Conservation (phyloP, 2,113 vertebrate genomes). For the Cynopterus brachyotis region DNA sequence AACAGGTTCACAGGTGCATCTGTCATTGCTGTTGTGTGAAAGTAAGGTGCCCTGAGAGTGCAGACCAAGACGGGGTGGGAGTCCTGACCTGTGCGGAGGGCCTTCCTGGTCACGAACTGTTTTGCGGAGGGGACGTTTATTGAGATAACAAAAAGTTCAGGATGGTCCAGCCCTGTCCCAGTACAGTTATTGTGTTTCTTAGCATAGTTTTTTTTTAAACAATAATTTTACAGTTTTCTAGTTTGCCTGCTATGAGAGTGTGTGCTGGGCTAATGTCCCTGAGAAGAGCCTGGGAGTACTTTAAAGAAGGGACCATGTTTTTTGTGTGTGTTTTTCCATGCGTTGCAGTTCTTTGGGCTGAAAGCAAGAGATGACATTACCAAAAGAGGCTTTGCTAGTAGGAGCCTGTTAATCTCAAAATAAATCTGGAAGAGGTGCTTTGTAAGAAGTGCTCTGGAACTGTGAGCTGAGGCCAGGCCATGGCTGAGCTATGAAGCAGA, state of each 20-base stretch:
- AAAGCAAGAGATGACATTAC: not conserved
- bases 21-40: not conserved
- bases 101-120: not conserved
- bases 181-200: not conserved
- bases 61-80: not conserved
- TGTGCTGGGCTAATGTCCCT: not conserved
- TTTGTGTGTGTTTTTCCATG: too few relatives aligned
- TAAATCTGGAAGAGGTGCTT: not conserved
- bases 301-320: not conserved
- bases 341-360: not conserved
- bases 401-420: not conserved
- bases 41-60: not conserved
- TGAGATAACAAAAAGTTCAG: not conserved
- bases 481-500: not conserved
- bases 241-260: not conserved
- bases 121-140: not conserved
- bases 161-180: not conserved
- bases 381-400: not conserved
- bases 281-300: not conserved
- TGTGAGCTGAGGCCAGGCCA: not conserved
- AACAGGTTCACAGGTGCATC: not conserved
- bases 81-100: too few relatives aligned
- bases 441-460: not conserved
- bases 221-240: not conserved
- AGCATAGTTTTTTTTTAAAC: not conserved